These are phyloP conservation scores for Cercopithecus mona DNA, from an alignment of 2,113 vertebrate species.

Conservation along the genomic window DNA sequence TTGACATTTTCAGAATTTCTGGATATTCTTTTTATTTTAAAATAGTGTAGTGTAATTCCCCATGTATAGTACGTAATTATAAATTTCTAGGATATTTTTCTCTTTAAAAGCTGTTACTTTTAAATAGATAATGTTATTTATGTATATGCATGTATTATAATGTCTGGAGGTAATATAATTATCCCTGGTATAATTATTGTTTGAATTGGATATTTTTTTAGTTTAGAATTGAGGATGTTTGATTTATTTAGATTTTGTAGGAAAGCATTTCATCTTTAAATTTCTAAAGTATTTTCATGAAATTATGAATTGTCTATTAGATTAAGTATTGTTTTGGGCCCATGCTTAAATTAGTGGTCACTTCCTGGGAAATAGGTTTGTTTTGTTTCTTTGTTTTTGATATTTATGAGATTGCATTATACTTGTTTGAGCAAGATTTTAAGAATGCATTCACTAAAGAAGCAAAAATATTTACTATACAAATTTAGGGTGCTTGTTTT, in stretches of 20 bases:
- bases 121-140: neutral
- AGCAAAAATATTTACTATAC: neutral
- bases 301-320: neutral
- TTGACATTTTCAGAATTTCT: neutral
- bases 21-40: conserved; percentile 2
- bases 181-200: neutral
- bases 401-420: neutral
- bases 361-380: neutral
- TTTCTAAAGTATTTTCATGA: conserved; percentile 32
- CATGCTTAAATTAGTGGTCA: neutral
- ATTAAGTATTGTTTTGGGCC: neutral
- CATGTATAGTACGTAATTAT: neutral
- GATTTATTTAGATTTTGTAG: conserved; percentile 24
- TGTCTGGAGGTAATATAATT: neutral
- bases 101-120: neutral
- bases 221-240: conserved; percentile 42
- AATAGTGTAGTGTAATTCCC: neutral
- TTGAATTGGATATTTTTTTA: neutral
- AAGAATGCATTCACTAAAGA: neutral
- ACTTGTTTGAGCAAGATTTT: neutral
- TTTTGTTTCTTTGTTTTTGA: neutral
- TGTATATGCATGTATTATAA: neutral
- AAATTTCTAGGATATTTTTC: conserved; percentile 6
- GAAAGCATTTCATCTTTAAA: conserved; percentile 36
- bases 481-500: neutral